Conservation (phyloP, 2,888 invertebrate species). For the Cantharis rustica region DNA sequence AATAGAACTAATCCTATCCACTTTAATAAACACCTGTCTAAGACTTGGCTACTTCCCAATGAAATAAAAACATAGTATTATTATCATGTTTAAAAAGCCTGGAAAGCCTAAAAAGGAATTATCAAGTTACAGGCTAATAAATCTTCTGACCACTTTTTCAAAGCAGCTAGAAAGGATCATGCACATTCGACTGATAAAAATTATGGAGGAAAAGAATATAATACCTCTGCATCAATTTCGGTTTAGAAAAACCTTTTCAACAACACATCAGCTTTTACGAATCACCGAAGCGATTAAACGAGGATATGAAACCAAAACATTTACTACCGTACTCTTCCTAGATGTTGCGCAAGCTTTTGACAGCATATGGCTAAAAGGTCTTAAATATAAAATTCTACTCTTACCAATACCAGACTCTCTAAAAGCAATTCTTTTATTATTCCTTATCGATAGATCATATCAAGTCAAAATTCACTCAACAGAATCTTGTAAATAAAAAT, state of each 20-base stretch:
- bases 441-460: too few species aligned
- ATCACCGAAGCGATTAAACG: conserved; percentile 34
- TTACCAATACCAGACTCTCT: too few species aligned
- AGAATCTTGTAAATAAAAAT: too few species aligned
- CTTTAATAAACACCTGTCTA: conserved; percentile 24
- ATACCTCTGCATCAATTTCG: conserved; percentile 36
- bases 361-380: too few species aligned
- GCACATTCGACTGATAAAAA: conserved; percentile 1
- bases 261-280: conserved; percentile 27
- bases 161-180: conserved; percentile 36
- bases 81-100: conserved; percentile 29
- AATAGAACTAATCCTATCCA: conserved; percentile 26
- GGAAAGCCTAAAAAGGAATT: conserved; percentile 24
- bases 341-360: too few species aligned
- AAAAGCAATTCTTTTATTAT: too few species aligned
- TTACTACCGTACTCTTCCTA: conserved; percentile 30
- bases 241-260: conserved; percentile 36
- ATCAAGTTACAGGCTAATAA: conserved; percentile 31
- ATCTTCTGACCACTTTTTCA: conserved; percentile 22
- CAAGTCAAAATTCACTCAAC: too few species aligned
- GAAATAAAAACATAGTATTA: conserved; percentile 26
- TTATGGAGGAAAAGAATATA: neutral
- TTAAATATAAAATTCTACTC: too few species aligned
- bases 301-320: conserved; percentile 22
- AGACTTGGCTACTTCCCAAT: conserved; percentile 27